Conservation (phyloP, 2,797 vertebrate species). For the Perodicticus potto region DNA sequence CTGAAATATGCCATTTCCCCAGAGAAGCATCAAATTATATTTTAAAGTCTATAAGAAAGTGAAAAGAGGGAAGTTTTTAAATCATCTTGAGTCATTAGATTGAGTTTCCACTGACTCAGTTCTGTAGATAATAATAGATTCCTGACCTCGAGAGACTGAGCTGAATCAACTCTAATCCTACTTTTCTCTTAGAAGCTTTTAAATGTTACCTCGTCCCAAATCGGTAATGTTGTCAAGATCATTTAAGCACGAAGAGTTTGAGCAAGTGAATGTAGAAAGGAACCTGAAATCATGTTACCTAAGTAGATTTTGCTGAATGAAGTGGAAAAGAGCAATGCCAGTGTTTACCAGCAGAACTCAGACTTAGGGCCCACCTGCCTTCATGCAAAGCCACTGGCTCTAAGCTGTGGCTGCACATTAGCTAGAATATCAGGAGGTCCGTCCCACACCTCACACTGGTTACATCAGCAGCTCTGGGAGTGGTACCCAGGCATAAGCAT, state of each 20-base stretch:
- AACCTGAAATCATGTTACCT: conserved; percentile 8
- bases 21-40: conserved; percentile 44
- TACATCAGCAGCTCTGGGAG: not conserved
- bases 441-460: not conserved
- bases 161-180: not conserved
- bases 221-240: not conserved
- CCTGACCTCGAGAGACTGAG: not conserved
- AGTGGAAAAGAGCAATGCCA: not conserved
- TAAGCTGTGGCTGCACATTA: not conserved
- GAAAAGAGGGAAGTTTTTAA: not conserved
- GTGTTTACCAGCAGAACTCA: not conserved
- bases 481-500: not conserved
- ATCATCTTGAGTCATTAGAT: not conserved
- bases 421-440: not conserved
- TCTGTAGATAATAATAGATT: not conserved
- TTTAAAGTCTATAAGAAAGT: conserved; percentile 33
- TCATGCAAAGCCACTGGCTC: not conserved
- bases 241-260: not conserved
- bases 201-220: conserved; percentile 13
- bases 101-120: not conserved
- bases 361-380: not conserved
- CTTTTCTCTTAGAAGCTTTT: conserved; percentile 8
- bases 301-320: conserved; percentile 20
- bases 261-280: not conserved
- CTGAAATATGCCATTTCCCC: conserved; percentile 24